Base-by-base conservation (phyloP, 2,888 invertebrate species). In the Julus scanicus region DNA sequence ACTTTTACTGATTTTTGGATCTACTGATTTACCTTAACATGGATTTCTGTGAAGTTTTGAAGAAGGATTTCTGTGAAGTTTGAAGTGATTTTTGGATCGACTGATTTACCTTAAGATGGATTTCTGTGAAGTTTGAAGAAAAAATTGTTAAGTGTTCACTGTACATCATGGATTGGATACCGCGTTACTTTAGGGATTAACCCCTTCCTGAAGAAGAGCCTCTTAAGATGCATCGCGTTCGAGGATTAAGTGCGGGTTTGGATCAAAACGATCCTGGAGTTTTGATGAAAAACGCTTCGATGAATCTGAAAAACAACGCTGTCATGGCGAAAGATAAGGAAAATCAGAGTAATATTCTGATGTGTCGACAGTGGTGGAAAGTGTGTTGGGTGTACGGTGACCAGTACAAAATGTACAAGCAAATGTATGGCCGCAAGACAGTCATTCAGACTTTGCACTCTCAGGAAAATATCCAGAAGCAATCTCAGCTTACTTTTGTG, bases 361-460 rank as follows among this genome's bases (percentile, higher is more conserved):
- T 89, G 89, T 89, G 89, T 48, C 85, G 88, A 20, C 96, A 96
- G 93, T 96, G 96, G 96, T 96, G 96, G 96, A 96, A 96, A 92
- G 96, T 96, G 89, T 96, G 96, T 91, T 96, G 96, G 95, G 95
- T 96, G 94, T 95, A 96, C 91, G 96, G 96, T 87, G 96, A 96
- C 92, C 95, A 96, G 91, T 95, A 96, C 91, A 96, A 96, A 91
- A 96, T 96, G 93, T 96, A 96, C 93, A 93, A 96, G 91, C 96
- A 96, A 91, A 93, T 96, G 89, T 96, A 96, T 92, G 96, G 95
- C 89, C 92, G 91, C 84, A 90, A 91, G 87, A 90, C 91, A 44
- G 90, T 90, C 83, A 89, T 90, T 0, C 71, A 86, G 37, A 88
- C 86, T 6, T 39, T 88, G 53, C 48, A 88, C 11, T 86, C 87